Evolutionary conservation across 53 echinoderm and acorn worm genomes (phyloP), one percentile per base, ranked within the genome.

Genomic region (Zoroaster sp.): DNA sequence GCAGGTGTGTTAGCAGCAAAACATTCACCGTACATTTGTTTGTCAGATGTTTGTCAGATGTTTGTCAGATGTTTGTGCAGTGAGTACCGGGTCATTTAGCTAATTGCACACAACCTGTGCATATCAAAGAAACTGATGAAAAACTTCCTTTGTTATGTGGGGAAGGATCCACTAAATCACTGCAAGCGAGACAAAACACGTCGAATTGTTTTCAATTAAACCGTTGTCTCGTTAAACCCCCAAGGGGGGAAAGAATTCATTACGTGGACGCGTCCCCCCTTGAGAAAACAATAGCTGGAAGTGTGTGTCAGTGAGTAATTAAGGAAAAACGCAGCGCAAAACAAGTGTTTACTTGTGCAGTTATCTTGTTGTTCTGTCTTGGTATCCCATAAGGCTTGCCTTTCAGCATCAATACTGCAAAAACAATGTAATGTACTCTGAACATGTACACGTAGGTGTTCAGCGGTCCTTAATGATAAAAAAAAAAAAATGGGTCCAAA

Each of bases 91-190:
- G 36, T 37, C 76, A 49, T 76, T 33, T 21, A 75, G 52, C 32
- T 71, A 85, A 85, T 85, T 85, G 40, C 15, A n/a, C 31, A 85
- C 49, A 85, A 85, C 85, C 85, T 85, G 85, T 71, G 14, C 35
- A 46, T 47, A 69, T 47, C 21, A 49, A 69, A 71, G 35, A 23
- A 70, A 47, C 69, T 85, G 85, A 85, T 85, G 85, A 85, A 85
- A 85, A 70, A 85, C 85, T 85, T 85, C 85, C 85, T 85, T 45
- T 69, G 46, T 85, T 85, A 49, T 69, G 45, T 11, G 31, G 70
- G 85, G 85, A 85, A 85, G 85, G 85, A 85, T 85, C 52, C 71
- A 70, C 70, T 85, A 35, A 66, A 69, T 85, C 69, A 70, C 39
- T 54, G 4, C 21, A 11, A 41, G 18, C 30, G 37, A 25, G 52